Conservation (phyloP, 2,797 vertebrate genomes). For the Molossus molossus region DNA sequence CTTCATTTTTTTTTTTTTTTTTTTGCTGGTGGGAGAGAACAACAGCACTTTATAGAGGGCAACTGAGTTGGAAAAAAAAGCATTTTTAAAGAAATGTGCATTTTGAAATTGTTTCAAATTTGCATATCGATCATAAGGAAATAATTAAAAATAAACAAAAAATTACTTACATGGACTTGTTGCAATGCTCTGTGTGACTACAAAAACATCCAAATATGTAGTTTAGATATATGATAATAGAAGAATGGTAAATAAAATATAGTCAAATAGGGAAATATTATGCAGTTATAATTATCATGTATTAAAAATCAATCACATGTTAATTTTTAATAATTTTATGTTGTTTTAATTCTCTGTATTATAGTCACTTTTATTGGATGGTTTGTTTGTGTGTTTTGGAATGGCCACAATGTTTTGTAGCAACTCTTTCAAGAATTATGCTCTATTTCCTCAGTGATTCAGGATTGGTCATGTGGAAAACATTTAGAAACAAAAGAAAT, state of each 20-base stretch:
- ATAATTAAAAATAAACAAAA: constrained; percentile 18
- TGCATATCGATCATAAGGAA: background rate
- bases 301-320: background rate
- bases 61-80: background rate
- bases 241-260: background rate
- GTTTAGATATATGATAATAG: background rate
- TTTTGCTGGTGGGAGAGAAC: background rate
- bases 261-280: background rate
- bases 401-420: background rate
- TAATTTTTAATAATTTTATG: background rate
- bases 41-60: background rate
- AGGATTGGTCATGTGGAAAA: background rate
- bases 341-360: background rate
- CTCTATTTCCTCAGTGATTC: background rate
- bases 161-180: background rate
- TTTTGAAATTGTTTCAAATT: background rate
- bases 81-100: background rate
- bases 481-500: background rate
- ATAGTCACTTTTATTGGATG: background rate
- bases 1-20: background rate
- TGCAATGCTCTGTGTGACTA: background rate
- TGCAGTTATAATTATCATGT: background rate
- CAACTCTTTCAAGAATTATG: background rate
- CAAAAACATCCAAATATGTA: background rate
- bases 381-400: background rate